Evolutionary conservation across 1,140 invertebrate species (phyloP).

Genomic region (Euura lappo): DNA sequence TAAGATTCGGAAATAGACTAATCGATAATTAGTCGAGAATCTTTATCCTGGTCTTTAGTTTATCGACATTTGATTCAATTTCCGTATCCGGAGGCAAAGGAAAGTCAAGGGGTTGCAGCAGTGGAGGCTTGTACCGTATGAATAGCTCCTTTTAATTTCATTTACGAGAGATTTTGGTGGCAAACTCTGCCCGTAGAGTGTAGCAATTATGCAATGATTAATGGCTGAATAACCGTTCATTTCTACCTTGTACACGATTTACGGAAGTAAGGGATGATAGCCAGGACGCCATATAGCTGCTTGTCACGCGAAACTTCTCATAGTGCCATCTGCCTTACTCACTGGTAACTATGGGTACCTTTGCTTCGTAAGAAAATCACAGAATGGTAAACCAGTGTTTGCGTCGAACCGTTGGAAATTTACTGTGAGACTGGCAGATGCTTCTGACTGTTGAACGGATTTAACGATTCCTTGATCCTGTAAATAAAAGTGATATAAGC

Average conservation of each 20-base stretch:
- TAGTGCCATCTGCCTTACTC: neutral
- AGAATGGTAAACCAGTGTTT: neutral
- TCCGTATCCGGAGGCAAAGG: no score
- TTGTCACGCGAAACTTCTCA: neutral
- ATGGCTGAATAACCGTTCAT: neutral
- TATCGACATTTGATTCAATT: no score
- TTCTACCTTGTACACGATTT: neutral
- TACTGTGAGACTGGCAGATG: neutral
- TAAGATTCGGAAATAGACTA: no score
- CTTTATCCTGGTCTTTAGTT: no score
- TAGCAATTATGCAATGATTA: slow-evolving; percentile 1
- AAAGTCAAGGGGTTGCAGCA: no score
- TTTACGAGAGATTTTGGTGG: neutral
- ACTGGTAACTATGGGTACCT: neutral
- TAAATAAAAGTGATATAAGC: no score
- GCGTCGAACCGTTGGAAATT: no score
- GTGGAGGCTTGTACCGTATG: no score
- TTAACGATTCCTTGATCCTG: no score
- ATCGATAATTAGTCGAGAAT: no score
- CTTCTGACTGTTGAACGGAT: no score
- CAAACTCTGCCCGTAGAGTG: neutral
- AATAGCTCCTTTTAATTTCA: no score
- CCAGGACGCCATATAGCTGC: neutral
- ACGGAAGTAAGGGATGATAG: neutral
- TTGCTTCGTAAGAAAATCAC: neutral